Percentiles rank a stretch among this genome's conserved stretches.
Evolutionary conservation across 2,797 vertebrate species (phyloP).

Genomic region (Synanceia verrucosa): DNA sequence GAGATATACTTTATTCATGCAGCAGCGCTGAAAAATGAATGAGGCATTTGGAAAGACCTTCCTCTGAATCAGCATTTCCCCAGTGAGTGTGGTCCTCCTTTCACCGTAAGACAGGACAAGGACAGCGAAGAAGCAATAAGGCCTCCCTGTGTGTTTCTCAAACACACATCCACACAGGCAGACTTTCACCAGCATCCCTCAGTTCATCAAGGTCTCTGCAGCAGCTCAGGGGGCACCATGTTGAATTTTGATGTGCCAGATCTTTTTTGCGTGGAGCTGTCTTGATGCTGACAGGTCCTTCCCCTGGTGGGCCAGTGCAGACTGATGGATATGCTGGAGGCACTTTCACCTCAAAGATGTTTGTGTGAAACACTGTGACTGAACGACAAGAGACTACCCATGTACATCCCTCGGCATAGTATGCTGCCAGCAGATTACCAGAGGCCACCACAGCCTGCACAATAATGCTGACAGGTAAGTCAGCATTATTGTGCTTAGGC

Average conservation of each 20-base stretch:
- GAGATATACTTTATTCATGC: conserved; percentile 76
- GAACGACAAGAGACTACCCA: conserved; percentile 41
- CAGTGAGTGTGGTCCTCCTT: conserved; percentile 25
- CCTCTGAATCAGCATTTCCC: conserved; percentile 62
- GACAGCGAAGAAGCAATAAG: conserved; percentile 28
- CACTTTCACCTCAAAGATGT: conserved; percentile 49
- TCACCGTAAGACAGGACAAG: conserved; percentile 34
- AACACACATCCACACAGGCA: conserved; percentile 1
- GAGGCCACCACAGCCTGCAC: conserved; percentile 33
- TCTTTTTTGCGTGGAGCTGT: conserved; percentile 36
- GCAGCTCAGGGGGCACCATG: conserved; percentile 25
- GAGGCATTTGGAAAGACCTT: conserved; percentile 67
- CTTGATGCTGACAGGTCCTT: conserved; percentile 53
- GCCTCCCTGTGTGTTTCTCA: conserved; percentile 26
- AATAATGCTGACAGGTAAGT: conserved; percentile 18
- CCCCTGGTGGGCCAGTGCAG: conserved; percentile 38
- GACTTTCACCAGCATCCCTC: conserved; percentile 10
- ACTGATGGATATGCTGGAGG: conserved; percentile 56
- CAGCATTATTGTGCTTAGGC: no score
- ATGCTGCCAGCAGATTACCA: conserved; percentile 22
- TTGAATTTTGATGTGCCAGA: conserved; percentile 42
- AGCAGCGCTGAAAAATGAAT: conserved; percentile 77
- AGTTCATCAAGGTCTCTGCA: conserved; percentile 34
- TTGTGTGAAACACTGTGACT: conserved; percentile 41
- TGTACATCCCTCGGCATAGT: conserved; percentile 43